Percentiles rank a stretch among this genome's conserved stretches.
Evolutionary conservation across 53 echinoderm and acorn worm species (phyloP).

Genomic region (Actinopyga echinites): DNA sequence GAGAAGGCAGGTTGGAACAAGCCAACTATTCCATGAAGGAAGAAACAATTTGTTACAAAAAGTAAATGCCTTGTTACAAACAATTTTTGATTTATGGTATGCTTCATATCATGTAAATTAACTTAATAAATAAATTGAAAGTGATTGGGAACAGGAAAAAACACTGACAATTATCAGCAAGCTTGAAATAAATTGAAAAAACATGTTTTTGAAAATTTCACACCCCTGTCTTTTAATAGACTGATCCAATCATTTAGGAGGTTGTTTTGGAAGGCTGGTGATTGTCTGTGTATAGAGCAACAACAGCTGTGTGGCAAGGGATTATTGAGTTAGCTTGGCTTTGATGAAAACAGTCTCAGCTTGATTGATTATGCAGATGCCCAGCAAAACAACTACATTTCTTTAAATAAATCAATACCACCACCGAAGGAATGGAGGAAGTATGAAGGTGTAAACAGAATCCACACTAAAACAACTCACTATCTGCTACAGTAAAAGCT

Average conservation of each 20-base stretch:
- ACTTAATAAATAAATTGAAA: too few relatives aligned
- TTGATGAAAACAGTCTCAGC: slow-evolving; percentile 22
- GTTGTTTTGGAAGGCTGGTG: slow-evolving; percentile 29
- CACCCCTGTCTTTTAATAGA: not conserved
- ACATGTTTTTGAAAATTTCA: too few relatives aligned
- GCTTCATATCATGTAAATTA: too few relatives aligned
- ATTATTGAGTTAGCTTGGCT: slow-evolving; percentile 36
- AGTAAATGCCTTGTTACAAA: too few relatives aligned
- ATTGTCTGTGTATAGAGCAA: slow-evolving; percentile 38
- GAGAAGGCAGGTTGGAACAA: not conserved
- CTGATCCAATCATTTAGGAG: not conserved
- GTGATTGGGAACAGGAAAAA: too few relatives aligned
- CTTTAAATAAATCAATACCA: slow-evolving; percentile 25
- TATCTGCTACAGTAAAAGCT: too few relatives aligned
- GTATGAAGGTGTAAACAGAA: not conserved
- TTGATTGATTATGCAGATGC: slow-evolving; percentile 40
- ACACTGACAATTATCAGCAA: too few relatives aligned
- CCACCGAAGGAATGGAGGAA: not conserved
- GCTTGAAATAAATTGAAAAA: too few relatives aligned
- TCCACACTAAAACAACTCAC: too few relatives aligned
- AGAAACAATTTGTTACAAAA: not conserved
- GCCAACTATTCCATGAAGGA: not conserved
- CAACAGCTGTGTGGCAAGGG: slow-evolving; percentile 34
- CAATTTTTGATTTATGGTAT: too few relatives aligned
- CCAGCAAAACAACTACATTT: slow-evolving; percentile 14